phyloP scores from a whole-genome alignment of 2,888 invertebrate genomes.

The Alloplasta piceator region DNA sequence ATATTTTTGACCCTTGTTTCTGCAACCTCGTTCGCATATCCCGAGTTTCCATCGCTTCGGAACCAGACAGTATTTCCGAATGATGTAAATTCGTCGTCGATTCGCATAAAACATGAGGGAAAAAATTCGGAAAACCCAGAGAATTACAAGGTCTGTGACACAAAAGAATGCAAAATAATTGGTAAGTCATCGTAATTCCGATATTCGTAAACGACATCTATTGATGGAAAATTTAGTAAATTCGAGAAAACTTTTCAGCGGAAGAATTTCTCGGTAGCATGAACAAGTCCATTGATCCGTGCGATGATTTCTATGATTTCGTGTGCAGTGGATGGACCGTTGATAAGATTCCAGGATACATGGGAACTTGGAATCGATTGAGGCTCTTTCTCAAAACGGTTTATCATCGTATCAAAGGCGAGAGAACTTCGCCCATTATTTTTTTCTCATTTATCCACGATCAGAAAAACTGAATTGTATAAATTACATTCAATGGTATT shows the following conservation, averaged over 20 bases:
- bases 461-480: neutral
- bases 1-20: constrained; percentile 12
- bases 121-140: neutral
- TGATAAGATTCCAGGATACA: constrained; percentile 65
- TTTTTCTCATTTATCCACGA: constrained; percentile 5
- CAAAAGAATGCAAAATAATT: constrained; percentile 59
- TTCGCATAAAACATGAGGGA: neutral
- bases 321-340: constrained; percentile 69
- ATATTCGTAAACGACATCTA: neutral
- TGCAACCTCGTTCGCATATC: constrained; percentile 3
- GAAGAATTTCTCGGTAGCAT: constrained; percentile 63
- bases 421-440: neutral
- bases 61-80: constrained; percentile 38
- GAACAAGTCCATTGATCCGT: constrained; percentile 70
- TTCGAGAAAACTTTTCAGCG: constrained; percentile 40
- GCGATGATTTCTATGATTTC: constrained; percentile 73
- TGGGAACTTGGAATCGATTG: constrained; percentile 64
- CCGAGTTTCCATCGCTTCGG: constrained; percentile 13
- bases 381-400: constrained; percentile 56
- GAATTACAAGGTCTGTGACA: constrained; percentile 53
- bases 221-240: constrained; percentile 1
- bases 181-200: constrained; percentile 42
- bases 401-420: constrained; percentile 59
- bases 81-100: constrained; percentile 38
- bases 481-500: neutral